Evolutionary conservation across 2,888 invertebrate genomes (phyloP).

Genomic region (Lepidocyrtoides sp.): DNA sequence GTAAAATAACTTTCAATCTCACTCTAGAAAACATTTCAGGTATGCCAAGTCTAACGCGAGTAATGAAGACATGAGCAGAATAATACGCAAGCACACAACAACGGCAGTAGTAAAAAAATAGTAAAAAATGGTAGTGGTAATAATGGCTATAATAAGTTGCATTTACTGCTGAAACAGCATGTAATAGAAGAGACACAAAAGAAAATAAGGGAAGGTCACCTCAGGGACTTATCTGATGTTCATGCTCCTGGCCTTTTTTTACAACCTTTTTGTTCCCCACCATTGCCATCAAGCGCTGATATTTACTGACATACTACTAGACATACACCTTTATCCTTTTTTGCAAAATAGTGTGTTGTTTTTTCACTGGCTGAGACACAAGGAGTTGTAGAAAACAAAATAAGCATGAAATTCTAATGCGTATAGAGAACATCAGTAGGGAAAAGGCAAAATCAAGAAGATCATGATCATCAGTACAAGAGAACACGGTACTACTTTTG

Average conservation of each 20-base stretch:
- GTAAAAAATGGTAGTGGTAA: constrained; percentile 40
- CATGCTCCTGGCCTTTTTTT: constrained; percentile 36
- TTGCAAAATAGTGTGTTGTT: neutral
- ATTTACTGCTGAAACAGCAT: constrained; percentile 3
- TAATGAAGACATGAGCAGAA: neutral
- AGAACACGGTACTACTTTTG: neutral
- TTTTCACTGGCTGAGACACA: no score
- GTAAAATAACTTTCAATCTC: no score
- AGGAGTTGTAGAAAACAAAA: no score
- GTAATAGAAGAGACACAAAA: constrained; percentile 11
- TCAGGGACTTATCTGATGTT: constrained; percentile 50
- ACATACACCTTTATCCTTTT: neutral
- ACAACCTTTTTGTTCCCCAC: constrained; percentile 18
- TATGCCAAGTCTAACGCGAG: no score
- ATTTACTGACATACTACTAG: neutral
- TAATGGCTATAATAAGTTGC: neutral
- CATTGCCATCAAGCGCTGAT: neutral
- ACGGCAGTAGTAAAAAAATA: constrained; percentile 12
- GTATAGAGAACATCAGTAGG: neutral
- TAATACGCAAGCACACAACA: neutral
- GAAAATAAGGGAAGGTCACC: constrained; percentile 28
- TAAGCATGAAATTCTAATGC: no score
- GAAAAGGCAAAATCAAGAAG: neutral
- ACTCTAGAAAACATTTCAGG: no score
- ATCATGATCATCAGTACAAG: neutral